phyloP scores from a whole-genome alignment of 2,113 vertebrate genomes.

The Caranx melampygus region DNA sequence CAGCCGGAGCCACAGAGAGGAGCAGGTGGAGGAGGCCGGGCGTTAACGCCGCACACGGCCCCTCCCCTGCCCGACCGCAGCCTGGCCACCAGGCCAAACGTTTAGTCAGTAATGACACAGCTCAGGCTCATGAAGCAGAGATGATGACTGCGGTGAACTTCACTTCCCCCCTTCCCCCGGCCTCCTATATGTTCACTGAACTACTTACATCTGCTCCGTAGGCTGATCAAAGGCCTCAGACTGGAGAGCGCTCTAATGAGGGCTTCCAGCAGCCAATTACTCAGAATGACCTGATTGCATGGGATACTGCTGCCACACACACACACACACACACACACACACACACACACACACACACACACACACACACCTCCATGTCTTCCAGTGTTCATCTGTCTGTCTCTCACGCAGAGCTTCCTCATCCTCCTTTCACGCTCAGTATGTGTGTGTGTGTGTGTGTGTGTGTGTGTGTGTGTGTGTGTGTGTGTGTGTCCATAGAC shows the following conservation, averaged over 20 bases:
- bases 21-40: not conserved
- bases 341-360: constrained; percentile 30
- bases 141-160: constrained; percentile 20
- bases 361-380: constrained; percentile 10
- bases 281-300: constrained; percentile 62
- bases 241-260: constrained; percentile 56
- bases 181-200: constrained; percentile 17
- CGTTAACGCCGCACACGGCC: not conserved
- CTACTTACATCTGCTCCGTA: constrained; percentile 44
- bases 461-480: not conserved
- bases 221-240: constrained; percentile 62
- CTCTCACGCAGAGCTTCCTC: not conserved
- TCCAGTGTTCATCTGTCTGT: constrained; percentile 3
- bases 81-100: not conserved
- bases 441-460: not conserved
- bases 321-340: constrained; percentile 21
- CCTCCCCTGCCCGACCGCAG: not conserved
- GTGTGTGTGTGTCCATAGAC: not conserved
- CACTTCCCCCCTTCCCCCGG: constrained; percentile 13
- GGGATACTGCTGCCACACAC: constrained; percentile 38
- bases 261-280: constrained; percentile 47
- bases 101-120: constrained; percentile 29
- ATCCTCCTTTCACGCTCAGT: not conserved
- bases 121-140: constrained; percentile 20
- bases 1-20: not conserved